Percentiles rank a stretch among this genome's conserved stretches.
Evolutionary conservation across 2,797 vertebrate species (phyloP).

Genomic region (Denticeps clupeoides): DNA sequence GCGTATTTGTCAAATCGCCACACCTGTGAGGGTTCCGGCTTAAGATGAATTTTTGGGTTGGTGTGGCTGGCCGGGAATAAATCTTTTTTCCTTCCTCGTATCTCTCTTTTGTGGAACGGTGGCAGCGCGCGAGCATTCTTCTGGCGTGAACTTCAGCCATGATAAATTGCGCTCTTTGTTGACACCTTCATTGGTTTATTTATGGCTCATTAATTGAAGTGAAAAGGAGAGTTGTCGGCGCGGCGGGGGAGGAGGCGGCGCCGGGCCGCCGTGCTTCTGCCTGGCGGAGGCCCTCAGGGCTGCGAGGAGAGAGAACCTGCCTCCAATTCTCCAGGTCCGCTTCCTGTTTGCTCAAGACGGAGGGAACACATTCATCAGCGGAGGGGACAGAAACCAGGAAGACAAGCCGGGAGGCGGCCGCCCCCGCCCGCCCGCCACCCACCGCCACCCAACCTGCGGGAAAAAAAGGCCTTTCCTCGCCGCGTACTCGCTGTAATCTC

Average conservation of each 20-base stretch:
- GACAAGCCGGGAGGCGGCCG: conserved; percentile 33
- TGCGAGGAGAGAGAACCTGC: conserved; percentile 23
- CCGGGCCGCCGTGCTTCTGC: conserved; percentile 50
- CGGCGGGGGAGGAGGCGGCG: conserved; percentile 60
- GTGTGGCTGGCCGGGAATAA: conserved; percentile 70
- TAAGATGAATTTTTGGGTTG: conserved; percentile 81
- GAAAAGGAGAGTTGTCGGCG: conserved; percentile 81
- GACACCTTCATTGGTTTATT: conserved; percentile 99
- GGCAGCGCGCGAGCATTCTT: conserved; percentile 67
- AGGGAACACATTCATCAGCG: conserved; percentile 28
- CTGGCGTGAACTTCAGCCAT: conserved; percentile 66
- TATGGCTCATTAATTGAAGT: conserved; percentile 99
- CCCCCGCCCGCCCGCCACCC: conserved; percentile 20
- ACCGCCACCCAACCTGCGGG: conserved; percentile 1
- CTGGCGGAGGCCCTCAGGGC: conserved; percentile 54
- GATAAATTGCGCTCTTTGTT: conserved; percentile 93
- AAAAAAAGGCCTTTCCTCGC: too few species aligned
- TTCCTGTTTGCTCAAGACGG: conserved; percentile 29
- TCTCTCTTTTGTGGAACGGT: conserved; percentile 24
- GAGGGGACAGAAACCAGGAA: conserved; percentile 33
- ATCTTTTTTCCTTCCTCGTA: conserved; percentile 51
- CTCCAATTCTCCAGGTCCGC: conserved; percentile 26
- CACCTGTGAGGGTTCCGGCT: conserved; percentile 82
- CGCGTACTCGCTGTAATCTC: too few species aligned
- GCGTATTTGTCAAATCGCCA: conserved; percentile 85